Conservation (phyloP, 2,888 invertebrate genomes). For the Sphecodes monilicornis region DNA sequence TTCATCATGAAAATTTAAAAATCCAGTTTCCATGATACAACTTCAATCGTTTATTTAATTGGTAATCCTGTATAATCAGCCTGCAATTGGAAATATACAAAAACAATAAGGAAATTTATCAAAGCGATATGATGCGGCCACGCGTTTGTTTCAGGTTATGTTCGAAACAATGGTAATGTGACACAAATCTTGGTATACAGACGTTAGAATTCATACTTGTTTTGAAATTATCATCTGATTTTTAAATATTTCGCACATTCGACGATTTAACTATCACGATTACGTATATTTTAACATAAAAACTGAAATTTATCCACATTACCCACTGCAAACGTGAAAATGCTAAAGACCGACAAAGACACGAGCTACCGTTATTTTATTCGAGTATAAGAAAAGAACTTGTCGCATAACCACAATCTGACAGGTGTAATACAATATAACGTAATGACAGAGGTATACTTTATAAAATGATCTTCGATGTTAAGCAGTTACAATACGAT, state of each 20-base stretch:
- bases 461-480: neutral
- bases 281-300: neutral
- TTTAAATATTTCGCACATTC: neutral
- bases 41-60: conserved; percentile 13
- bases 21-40: conserved; percentile 85
- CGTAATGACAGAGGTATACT: conserved; percentile 10
- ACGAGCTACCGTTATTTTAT: conserved; percentile 12
- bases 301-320: conserved; percentile 4
- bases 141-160: conserved; percentile 68
- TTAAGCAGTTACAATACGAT: neutral
- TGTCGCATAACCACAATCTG: conserved; percentile 19
- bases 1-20: conserved; percentile 85
- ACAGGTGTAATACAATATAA: neutral
- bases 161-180: conserved; percentile 26
- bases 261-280: neutral
- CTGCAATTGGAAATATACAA: conserved; percentile 35
- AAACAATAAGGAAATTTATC: conserved; percentile 8
- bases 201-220: conserved; percentile 5
- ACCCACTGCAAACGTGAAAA: conserved; percentile 30
- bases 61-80: neutral
- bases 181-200: conserved; percentile 3
- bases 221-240: neutral
- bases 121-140: conserved; percentile 39
- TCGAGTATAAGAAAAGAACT: neutral
- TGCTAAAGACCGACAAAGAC: conserved; percentile 27